Percentiles rank a stretch among this genome's conserved stretches.
These are phyloP conservation scores for Xanthia icteritia DNA, from an alignment of 2,888 invertebrate genomes.

Conservation along the genomic window DNA sequence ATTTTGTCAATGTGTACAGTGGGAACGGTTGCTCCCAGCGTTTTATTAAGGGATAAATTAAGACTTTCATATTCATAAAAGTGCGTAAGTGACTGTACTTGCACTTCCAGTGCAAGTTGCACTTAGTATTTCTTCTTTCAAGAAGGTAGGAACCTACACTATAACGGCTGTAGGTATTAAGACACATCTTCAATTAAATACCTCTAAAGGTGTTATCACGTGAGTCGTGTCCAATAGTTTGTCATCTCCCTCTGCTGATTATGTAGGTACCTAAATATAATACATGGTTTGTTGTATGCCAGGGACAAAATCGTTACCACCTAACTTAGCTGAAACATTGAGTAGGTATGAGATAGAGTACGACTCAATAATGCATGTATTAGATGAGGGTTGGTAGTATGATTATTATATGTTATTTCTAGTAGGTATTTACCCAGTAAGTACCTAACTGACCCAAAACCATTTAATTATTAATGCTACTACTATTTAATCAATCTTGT, in stretches of 20 bases:
- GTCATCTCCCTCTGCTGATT: neutral
- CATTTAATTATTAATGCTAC: too few species aligned
- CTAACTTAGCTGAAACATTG: conserved; percentile 6
- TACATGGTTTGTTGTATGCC: conserved; percentile 20
- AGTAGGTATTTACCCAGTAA: too few species aligned
- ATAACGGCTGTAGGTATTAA: neutral
- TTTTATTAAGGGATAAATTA: too few species aligned
- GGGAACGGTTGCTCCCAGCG: too few species aligned
- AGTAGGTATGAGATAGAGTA: neutral
- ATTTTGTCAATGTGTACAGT: neutral
- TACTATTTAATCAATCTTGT: too few species aligned
- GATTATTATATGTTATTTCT: too few species aligned
- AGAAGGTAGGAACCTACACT: too few species aligned
- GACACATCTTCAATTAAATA: neutral
- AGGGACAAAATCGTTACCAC: conserved; percentile 43
- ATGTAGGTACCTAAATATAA: conserved; percentile 17
- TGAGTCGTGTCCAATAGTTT: conserved; percentile 5
- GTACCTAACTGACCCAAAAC: too few species aligned
- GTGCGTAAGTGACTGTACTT: neutral
- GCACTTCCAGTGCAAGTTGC: neutral
- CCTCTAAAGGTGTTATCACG: neutral
- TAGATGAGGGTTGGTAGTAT: neutral
- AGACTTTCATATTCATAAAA: neutral
- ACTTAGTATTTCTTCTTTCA: neutral
- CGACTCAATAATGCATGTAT: neutral